Evolutionary conservation across 2,113 vertebrate species (phyloP), one percentile per base, ranked within the genome.

Genomic region (Donacobius atricapilla): DNA sequence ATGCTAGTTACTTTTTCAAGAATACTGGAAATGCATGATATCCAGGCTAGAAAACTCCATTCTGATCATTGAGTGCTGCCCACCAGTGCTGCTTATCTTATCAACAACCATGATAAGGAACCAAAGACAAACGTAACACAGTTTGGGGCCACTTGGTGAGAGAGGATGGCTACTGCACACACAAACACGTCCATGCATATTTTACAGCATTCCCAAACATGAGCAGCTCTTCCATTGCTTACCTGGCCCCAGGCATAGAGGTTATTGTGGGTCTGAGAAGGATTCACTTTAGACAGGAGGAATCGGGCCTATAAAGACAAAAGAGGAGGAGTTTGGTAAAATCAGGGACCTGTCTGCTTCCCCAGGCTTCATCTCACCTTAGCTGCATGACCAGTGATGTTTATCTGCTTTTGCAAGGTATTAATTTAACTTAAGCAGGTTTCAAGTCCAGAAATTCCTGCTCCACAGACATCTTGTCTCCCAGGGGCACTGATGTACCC

Each of bases 261-360:
- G 97, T 99, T 99, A 97, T 99, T 99, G 98, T 99, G 99, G 33
- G 99, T 99, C 98, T 99, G 99, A 40, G 99, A 99, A 35, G 99
- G 99, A 95, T 99, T 99, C 97, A 99, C 99, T 98, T 99, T 99
- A 50, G 99, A 99, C 87, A 99, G 98, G 90, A 99, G 98, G 97
- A 99, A 99, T 83, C 99, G 98, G 53, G 99, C 99, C 98, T 99
- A 91, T 24, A 64, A 95, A 98, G 87, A 95, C 60, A 96, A 92
- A 91, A 95, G 65, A 88, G 31, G 35, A 82, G 7, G 12, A 54
- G 39, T 79, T 87, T 57, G 47, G 65, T 69, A 84, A 90, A 61
- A 79, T 9, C 39, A 44, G 19, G 89, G 40, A 40, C 28, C 16
- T 37, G 27, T 57, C 21, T 35, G 40, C 60, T 64, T 13, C 77